phyloP scores from a whole-genome alignment of 1,140 invertebrate genomes.

The Drosophila pruinosa region DNA sequence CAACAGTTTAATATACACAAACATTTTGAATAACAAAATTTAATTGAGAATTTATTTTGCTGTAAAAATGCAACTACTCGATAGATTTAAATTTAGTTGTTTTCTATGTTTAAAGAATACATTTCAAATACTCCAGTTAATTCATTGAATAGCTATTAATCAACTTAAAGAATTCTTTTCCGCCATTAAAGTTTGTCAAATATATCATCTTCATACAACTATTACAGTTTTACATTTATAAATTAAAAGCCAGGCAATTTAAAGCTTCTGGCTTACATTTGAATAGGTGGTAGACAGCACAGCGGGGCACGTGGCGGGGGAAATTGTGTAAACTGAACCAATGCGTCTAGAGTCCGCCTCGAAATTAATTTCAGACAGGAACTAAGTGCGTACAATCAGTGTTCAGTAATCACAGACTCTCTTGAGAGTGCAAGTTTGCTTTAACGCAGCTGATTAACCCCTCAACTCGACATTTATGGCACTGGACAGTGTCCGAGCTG shows the following conservation, averaged over 20 bases:
- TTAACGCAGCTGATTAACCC: conserved; percentile 4
- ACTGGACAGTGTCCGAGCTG: neutral
- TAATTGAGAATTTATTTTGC: too few species aligned
- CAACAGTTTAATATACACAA: too few species aligned
- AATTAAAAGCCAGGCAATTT: neutral
- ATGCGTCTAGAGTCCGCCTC: neutral
- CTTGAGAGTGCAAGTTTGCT: conserved; percentile 1
- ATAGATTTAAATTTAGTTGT: too few species aligned
- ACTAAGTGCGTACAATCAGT: conserved; percentile 9
- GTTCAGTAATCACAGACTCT: conserved; percentile 1
- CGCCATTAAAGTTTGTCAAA: too few species aligned
- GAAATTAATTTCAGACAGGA: conserved; percentile 6
- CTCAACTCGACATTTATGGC: neutral
- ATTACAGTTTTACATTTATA: too few species aligned
- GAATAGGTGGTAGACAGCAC: neutral
- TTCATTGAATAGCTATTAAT: too few species aligned
- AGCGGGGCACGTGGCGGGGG: neutral
- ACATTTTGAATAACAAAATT: too few species aligned
- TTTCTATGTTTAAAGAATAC: too few species aligned
- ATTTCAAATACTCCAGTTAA: too few species aligned
- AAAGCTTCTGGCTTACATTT: neutral
- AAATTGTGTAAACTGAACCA: neutral
- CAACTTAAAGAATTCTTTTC: too few species aligned
- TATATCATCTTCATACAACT: too few species aligned
- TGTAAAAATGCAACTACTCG: too few species aligned